These are phyloP conservation scores for Taxidea taxus DNA, from an alignment of 2,113 vertebrate genomes.

Conservation along the genomic window DNA sequence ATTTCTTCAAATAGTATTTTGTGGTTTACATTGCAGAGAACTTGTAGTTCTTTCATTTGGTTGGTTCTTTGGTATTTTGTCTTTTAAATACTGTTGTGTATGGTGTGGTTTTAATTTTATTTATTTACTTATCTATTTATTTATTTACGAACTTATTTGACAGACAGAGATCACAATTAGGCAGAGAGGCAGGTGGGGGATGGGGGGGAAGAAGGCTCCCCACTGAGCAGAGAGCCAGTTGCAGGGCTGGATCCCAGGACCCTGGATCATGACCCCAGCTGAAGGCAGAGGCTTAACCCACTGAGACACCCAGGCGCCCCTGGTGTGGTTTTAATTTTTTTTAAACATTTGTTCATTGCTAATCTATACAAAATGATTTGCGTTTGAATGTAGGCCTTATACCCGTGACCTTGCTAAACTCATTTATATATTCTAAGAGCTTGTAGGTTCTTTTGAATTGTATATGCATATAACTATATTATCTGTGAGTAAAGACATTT, in stretches of 20 bases:
- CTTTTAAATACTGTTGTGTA: neutral
- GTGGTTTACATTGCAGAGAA: neutral
- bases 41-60: neutral
- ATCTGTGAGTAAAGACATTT: neutral
- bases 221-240: too few species aligned
- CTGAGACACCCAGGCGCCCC: too few species aligned
- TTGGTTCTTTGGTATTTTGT: neutral
- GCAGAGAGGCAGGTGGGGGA: too few species aligned
- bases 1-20: neutral
- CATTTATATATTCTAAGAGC: neutral
- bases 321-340: too few species aligned
- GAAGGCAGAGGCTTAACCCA: too few species aligned
- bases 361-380: neutral
- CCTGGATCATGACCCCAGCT: too few species aligned
- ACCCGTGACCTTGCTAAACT: neutral
- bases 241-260: too few species aligned
- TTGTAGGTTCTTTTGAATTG: neutral
- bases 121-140: too few species aligned
- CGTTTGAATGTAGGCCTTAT: neutral
- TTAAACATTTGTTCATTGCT: neutral
- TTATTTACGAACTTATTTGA: too few species aligned
- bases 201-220: too few species aligned
- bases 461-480: neutral
- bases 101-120: neutral
- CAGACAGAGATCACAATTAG: too few species aligned